phyloP scores from a whole-genome alignment of 2,888 invertebrate species.

The Cataglyphis rosenhaueri region DNA sequence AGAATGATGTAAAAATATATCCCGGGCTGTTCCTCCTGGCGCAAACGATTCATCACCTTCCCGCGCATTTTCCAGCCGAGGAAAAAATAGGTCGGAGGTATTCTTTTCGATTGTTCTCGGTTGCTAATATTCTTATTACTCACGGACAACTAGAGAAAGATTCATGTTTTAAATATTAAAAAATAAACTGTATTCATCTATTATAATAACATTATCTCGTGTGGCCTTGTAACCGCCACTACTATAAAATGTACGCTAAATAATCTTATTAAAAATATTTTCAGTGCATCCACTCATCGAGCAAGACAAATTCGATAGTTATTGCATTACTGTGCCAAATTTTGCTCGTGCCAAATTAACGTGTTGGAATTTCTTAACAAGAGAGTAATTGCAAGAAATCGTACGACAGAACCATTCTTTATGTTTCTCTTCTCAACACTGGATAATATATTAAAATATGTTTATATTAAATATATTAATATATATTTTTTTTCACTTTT shows the following conservation, averaged over 20 bases:
- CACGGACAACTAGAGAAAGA: not conserved
- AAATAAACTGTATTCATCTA: not conserved
- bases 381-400: no score
- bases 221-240: not conserved
- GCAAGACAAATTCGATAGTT: constrained; percentile 8
- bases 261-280: constrained; percentile 69
- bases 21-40: constrained; percentile 55
- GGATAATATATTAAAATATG: not conserved
- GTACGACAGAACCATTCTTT: no score
- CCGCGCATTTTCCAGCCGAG: constrained; percentile 51
- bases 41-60: constrained; percentile 54
- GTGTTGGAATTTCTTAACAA: not conserved
- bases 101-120: not conserved
- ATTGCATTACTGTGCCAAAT: constrained; percentile 27
- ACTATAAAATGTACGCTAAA: constrained; percentile 57
- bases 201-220: not conserved
- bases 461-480: not conserved
- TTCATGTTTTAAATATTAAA: constrained; percentile 28
- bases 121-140: not conserved
- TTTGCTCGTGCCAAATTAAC: constrained; percentile 24
- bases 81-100: constrained; percentile 36
- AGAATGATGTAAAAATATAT: constrained; percentile 73
- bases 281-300: constrained; percentile 31
- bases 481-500: not conserved
- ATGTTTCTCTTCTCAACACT: no score